Evolutionary conservation across 2,888 invertebrate species (phyloP).

Genomic region (Noctua fimbriata): DNA sequence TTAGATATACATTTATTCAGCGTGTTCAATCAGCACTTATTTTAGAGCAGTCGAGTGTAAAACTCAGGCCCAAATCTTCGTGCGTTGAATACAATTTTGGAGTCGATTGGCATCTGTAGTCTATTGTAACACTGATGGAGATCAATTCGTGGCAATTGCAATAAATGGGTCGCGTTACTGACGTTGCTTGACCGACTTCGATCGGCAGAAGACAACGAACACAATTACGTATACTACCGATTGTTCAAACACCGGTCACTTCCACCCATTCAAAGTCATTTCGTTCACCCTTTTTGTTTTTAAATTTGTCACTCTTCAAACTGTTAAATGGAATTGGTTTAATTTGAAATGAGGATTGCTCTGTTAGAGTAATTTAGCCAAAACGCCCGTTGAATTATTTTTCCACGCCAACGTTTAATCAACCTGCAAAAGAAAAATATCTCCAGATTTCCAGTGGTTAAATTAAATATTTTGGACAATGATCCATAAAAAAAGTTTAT

Average conservation of each 20-base stretch:
- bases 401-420: background rate
- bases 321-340: constrained; percentile 29
- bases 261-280: constrained; percentile 74
- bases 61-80: constrained; percentile 58
- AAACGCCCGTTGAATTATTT: constrained; percentile 8
- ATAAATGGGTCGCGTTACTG: constrained; percentile 77
- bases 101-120: constrained; percentile 67
- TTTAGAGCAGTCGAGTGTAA: constrained; percentile 57
- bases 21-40: constrained; percentile 59
- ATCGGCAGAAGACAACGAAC: constrained; percentile 68
- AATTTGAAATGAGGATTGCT: constrained; percentile 20
- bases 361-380: constrained; percentile 17
- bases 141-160: constrained; percentile 80
- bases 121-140: constrained; percentile 74
- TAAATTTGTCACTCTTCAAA: constrained; percentile 36
- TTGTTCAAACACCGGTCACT: constrained; percentile 72
- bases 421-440: constrained; percentile 7
- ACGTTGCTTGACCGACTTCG: constrained; percentile 75
- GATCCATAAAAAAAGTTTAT: constrained; percentile 28
- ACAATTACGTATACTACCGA: constrained; percentile 72
- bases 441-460: constrained; percentile 13
- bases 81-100: constrained; percentile 65
- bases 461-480: constrained; percentile 34
- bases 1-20: constrained; percentile 48
- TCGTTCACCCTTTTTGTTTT: constrained; percentile 57